These are phyloP conservation scores for Anoplophora glabripennis DNA, from an alignment of 1,140 invertebrate species.

Conservation along the genomic window DNA sequence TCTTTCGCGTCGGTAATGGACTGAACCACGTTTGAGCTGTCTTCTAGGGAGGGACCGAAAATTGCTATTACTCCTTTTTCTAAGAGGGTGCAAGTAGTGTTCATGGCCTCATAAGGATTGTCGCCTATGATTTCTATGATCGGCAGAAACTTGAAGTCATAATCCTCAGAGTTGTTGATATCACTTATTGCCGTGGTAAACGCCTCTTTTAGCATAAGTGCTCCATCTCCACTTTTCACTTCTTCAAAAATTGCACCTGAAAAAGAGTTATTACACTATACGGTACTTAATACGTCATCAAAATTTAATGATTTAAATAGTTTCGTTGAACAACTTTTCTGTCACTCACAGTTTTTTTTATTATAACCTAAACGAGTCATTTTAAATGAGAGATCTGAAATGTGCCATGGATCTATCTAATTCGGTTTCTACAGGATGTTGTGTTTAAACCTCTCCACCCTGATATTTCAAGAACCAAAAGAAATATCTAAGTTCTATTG, in stretches of 20 bases:
- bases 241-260: conserved; percentile 49
- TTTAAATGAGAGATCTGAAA: too few relatives aligned
- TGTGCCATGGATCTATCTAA: too few relatives aligned
- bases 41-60: conserved; percentile 71
- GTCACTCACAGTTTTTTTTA: too few relatives aligned
- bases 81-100: conserved; percentile 19
- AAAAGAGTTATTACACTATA: too few relatives aligned
- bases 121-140: conserved; percentile 44
- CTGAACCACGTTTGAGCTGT: conserved; percentile 72
- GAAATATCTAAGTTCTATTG: too few relatives aligned
- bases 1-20: conserved; percentile 79
- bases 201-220: conserved; percentile 41
- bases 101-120: conserved; percentile 39
- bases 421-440: too few relatives aligned
- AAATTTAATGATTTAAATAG: too few relatives aligned
- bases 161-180: conserved; percentile 42
- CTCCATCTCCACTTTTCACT: conserved; percentile 22
- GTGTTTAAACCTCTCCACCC: too few relatives aligned
- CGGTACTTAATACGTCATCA: too few relatives aligned
- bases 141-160: conserved; percentile 41
- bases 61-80: conserved; percentile 62
- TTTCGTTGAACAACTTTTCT: too few relatives aligned
- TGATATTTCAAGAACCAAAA: too few relatives aligned
- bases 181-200: conserved; percentile 47
- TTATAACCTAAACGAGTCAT: too few relatives aligned